phyloP scores from a whole-genome alignment of 2,113 vertebrate genomes.

The Paralichthys olivaceus region DNA sequence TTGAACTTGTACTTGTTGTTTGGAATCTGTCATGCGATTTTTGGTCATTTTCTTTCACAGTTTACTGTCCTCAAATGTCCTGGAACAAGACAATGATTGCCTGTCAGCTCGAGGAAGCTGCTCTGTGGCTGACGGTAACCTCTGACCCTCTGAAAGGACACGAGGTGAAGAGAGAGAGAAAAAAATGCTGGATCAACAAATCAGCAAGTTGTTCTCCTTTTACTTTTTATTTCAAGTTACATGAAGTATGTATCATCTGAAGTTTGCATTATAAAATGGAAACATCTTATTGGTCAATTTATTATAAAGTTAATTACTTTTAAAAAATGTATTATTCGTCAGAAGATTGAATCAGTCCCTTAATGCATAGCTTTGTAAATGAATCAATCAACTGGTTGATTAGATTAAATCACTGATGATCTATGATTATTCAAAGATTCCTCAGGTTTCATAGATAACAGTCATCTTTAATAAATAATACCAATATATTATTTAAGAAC shows the following conservation, averaged over 20 bases:
- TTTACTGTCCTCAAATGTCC: conserved; percentile 15
- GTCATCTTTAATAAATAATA: background rate
- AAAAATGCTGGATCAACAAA: background rate
- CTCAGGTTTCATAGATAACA: background rate
- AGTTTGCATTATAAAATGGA: too few species aligned
- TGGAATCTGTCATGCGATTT: background rate
- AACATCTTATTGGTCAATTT: too few species aligned
- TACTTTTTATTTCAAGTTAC: background rate
- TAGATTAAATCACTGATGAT: background rate
- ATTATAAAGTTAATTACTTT: background rate
- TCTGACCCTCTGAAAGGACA: conserved; percentile 7
- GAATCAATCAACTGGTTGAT: background rate
- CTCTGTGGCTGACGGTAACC: background rate
- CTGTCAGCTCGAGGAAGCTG: background rate
- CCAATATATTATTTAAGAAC: background rate
- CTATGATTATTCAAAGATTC: background rate
- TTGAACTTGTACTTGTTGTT: background rate
- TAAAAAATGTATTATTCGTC: too few species aligned
- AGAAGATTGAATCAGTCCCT: too few species aligned
- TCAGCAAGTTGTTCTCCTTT: background rate
- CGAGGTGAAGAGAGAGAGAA: background rate
- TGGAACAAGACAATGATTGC: background rate
- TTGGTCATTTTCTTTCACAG: background rate
- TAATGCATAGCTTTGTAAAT: background rate
- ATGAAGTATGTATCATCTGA: background rate